Evolutionary conservation across 2,113 vertebrate genomes (phyloP).

Genomic region (Hassar affinis): DNA sequence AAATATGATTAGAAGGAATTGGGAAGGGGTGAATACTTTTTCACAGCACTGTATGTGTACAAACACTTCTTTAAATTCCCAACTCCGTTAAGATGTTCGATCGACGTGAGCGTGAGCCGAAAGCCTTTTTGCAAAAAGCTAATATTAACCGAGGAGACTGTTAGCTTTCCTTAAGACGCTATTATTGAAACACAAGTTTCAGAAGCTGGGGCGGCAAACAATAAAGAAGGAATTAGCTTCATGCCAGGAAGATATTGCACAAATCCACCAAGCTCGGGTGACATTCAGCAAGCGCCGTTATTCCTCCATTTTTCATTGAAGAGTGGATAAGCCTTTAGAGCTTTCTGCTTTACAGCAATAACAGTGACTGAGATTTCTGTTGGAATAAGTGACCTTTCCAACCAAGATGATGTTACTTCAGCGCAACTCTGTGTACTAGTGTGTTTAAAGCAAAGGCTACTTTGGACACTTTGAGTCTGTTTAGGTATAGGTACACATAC

Average conservation of each 20-base stretch:
- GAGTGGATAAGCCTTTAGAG: conserved; percentile 41
- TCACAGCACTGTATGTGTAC: background rate
- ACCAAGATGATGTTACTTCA: conserved; percentile 9
- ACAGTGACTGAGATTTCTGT: conserved; percentile 31
- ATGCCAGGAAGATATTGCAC: conserved; percentile 18
- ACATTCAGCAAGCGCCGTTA: conserved; percentile 48
- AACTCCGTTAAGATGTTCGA: conserved; percentile 39
- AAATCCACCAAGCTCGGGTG: conserved; percentile 49
- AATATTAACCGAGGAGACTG: conserved; percentile 37
- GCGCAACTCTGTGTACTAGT: background rate
- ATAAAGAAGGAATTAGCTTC: conserved; percentile 52
- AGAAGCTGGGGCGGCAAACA: conserved; percentile 42
- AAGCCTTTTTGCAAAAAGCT: conserved; percentile 32
- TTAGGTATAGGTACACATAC: background rate
- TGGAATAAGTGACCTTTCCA: conserved; percentile 37
- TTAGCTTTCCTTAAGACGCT: conserved; percentile 27
- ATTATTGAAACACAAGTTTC: conserved; percentile 42
- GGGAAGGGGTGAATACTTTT: too few species aligned
- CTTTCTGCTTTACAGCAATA: conserved; percentile 16
- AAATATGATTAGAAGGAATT: too few species aligned
- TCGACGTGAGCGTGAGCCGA: conserved; percentile 23
- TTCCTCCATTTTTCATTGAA: conserved; percentile 38
- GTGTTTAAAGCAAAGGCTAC: background rate
- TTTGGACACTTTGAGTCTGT: background rate
- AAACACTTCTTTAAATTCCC: conserved; percentile 23